These are phyloP conservation scores for Hafferia zeledoni DNA, from an alignment of 2,797 vertebrate genomes.

Conservation along the genomic window DNA sequence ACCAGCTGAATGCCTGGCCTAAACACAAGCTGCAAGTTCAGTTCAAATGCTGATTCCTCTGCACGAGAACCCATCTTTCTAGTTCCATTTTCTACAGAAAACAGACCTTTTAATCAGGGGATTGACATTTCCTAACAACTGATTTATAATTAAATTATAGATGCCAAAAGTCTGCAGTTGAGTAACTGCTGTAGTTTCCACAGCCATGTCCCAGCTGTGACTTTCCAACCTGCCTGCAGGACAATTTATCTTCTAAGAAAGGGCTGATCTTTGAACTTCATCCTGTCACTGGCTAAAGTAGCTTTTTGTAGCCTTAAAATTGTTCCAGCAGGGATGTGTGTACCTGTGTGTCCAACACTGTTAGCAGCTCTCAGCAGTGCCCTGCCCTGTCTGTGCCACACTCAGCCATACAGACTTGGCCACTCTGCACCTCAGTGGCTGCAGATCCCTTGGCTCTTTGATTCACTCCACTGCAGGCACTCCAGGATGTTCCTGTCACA, in stretches of 20 bases:
- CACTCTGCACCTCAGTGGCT: neutral
- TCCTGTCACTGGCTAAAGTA: neutral
- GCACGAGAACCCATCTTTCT: neutral
- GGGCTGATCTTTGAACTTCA: neutral
- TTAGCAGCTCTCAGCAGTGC: neutral
- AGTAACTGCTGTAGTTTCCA: neutral
- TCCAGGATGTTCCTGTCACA: constrained; percentile 26
- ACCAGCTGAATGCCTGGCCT: neutral
- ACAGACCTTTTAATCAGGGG: neutral
- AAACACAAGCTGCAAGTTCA: neutral
- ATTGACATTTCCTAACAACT: neutral
- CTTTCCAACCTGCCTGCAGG: neutral
- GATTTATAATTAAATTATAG: neutral
- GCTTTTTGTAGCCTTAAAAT: neutral
- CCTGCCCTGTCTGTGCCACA: neutral
- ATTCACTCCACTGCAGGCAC: neutral
- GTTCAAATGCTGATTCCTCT: neutral
- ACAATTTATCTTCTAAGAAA: neutral
- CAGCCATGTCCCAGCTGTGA: neutral
- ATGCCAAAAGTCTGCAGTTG: neutral
- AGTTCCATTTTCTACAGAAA: neutral
- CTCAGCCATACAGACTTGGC: neutral
- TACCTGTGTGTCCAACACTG: neutral
- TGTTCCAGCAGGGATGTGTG: accelerated
- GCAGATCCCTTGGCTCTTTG: neutral